Evolutionary conservation across 2,113 vertebrate species (phyloP).

Genomic region (Oryctolagus cuniculus): mOryCun1.1 NC_091443.1:18069001-18069500

Average conservation of each 20-base stretch:
- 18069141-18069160: not conserved
- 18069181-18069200: not conserved
- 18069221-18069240: not conserved
- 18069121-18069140: slow-evolving; percentile 70
- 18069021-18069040: slow-evolving; percentile 21
- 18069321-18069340: not conserved
- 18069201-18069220: slow-evolving; percentile 15
- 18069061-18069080: slow-evolving; percentile 78
- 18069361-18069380: slow-evolving; percentile 27
- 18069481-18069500: slow-evolving; percentile 26
- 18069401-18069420: no score
- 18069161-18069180: slow-evolving; percentile 66
- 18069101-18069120: slow-evolving; percentile 68
- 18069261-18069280: not conserved
- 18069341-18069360: not conserved
- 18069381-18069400: not conserved
- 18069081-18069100: slow-evolving; percentile 72
- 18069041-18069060: slow-evolving; percentile 64
- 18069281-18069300: not conserved
- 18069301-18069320: not conserved
- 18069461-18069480: slow-evolving; percentile 43
- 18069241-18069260: not conserved
- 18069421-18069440: not conserved
- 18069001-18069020: slow-evolving; percentile 70
- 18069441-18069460: not conserved